phyloP scores from a whole-genome alignment of 2,797 vertebrate species.

The Threskiornis aethiopicus region DNA sequence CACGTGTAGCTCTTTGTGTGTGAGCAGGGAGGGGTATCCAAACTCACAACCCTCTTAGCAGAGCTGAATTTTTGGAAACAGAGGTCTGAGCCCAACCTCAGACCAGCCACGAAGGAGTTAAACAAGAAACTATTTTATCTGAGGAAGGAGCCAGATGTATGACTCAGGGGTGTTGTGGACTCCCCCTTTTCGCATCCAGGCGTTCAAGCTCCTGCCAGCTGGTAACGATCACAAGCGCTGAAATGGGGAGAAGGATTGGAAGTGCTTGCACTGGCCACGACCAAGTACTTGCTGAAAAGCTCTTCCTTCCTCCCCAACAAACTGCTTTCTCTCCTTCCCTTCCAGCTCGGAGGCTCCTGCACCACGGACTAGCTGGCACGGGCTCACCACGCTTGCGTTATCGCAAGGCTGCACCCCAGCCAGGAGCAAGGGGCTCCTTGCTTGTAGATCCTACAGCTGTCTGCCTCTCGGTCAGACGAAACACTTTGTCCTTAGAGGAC shows the following conservation, averaged over 20 bases:
- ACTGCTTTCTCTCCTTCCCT: background rate
- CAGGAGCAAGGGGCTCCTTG: background rate
- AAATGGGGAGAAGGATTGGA: background rate
- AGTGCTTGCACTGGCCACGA: background rate
- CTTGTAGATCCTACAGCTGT: background rate
- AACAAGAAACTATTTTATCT: background rate
- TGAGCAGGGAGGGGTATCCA: background rate
- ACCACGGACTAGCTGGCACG: accelerated
- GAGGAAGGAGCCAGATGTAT: background rate
- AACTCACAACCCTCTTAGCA: background rate
- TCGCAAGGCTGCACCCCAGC: background rate
- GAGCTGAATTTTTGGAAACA: background rate
- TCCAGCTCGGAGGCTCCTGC: background rate
- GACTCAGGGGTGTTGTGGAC: background rate
- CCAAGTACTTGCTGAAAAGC: background rate
- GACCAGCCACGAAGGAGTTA: background rate
- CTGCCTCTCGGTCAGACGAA: background rate
- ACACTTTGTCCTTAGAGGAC: background rate
- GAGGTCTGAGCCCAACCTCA: background rate
- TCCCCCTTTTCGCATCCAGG: background rate
- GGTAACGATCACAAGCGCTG: background rate
- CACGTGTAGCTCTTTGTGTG: background rate
- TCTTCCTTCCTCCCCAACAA: background rate
- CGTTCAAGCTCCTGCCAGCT: background rate
- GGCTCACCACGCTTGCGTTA: background rate